Base-by-base conservation (phyloP, 1,140 invertebrate species). In the Bombus impatiens region DNA sequence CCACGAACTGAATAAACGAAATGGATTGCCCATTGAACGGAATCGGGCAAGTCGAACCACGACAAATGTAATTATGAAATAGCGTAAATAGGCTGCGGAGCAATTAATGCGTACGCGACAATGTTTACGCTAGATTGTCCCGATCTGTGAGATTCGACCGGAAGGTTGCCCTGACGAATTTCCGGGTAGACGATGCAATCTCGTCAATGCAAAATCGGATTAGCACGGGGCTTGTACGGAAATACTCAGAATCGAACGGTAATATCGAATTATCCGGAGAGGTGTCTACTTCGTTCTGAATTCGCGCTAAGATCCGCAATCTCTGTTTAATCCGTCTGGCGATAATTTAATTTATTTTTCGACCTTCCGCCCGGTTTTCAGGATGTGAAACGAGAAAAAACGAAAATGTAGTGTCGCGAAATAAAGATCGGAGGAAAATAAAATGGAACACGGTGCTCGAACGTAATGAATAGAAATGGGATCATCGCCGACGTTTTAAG, bases 191-290 rank as follows among this genome's bases (percentile, higher is more conserved):
- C 80, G 74, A 78, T 71, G 85, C 80, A 83, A 86, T 86, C 85
- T 68, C 74, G 62, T 81, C 85, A n/a, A 77, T 78, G 79, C 53
- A 18, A 70, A 83, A 86, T 83, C 65, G 57, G 80, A 83, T 83
- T 83, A 83, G 42, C 74, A 35, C 42, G 8, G 22, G 40, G 12
- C 81, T 42, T 68, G 37, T 75, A 77, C 85, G 85, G 85, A 86
- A 68, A 82, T 86, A 86, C 79, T 76, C 8, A 67, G 84, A 86
- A 86, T 86, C 78, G 84, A 86, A 86, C 71, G 84, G 79, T 82
- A 86, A 86, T 86, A 82, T 86, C 84, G 71, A 86, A 75, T 86
- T 86, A 86, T 86, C 59, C 57, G 57, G 6, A 25, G 84, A 82
- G 78, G 59, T 75, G 76, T 80, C 83, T 22, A 37, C 35, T 59